A percentile compares a stretch with the other conserved stretches of the same genome.
phyloP scores from a whole-genome alignment of 2,888 invertebrate species.

The Tethea ocularis region DNA sequence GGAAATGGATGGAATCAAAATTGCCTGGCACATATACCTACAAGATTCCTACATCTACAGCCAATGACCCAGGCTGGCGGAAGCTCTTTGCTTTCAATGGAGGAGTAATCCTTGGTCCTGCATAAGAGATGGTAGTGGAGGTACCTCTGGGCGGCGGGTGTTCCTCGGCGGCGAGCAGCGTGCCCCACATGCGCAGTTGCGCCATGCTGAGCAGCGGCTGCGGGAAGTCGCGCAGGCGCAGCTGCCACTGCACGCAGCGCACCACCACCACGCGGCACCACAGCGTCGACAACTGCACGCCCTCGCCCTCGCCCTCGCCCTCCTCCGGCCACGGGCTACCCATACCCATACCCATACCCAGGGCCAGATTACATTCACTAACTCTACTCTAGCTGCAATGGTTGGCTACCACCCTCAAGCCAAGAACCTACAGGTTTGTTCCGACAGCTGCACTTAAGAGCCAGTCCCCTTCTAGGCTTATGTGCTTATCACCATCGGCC shows the following conservation, averaged over 20 bases:
- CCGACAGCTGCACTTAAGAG: too few species aligned
- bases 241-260: constrained; percentile 93
- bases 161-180: constrained; percentile 95
- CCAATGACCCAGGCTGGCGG: too few species aligned
- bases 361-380: neutral
- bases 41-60: too few species aligned
- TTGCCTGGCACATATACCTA: too few species aligned
- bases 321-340: constrained; percentile 95
- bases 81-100: too few species aligned
- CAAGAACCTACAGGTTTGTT: too few species aligned
- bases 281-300: constrained; percentile 93
- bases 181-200: constrained; percentile 94
- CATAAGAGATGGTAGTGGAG: neutral
- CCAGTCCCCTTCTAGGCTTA: too few species aligned
- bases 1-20: too few species aligned
- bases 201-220: constrained; percentile 94
- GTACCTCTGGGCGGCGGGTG: constrained; percentile 86
- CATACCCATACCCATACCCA: constrained; percentile 8
- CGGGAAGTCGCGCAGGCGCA: constrained; percentile 96
- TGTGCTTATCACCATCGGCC: too few species aligned
- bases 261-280: constrained; percentile 96
- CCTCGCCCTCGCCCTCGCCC: constrained; percentile 39
- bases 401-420: too few species aligned
- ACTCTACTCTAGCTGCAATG: too few species aligned
- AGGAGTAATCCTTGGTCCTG: too few species aligned